These are phyloP conservation scores for Saccostrea cuccullata DNA, from an alignment of 1,140 invertebrate species.

Conservation along the genomic window DNA sequence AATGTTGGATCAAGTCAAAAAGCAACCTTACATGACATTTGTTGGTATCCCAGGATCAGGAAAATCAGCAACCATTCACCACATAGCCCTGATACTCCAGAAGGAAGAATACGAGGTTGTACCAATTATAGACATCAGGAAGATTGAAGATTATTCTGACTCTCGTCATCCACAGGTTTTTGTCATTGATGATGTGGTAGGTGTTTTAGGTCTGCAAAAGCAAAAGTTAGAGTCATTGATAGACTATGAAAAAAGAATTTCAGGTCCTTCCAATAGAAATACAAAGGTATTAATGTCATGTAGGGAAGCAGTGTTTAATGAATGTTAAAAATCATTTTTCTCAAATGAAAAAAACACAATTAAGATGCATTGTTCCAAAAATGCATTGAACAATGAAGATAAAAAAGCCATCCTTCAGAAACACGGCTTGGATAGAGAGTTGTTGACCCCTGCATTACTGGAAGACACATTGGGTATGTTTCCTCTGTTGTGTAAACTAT, in stretches of 20 bases:
- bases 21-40: neutral
- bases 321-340: neutral
- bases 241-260: neutral
- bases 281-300: neutral
- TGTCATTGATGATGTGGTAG: slow-evolving; percentile 19
- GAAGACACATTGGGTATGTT: neutral
- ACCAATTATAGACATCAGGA: neutral
- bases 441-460: neutral
- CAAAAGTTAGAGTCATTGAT: neutral
- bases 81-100: neutral
- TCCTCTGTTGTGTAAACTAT: neutral
- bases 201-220: neutral
- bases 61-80: neutral
- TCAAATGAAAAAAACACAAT: neutral
- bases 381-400: neutral
- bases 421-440: neutral
- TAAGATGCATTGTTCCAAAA: neutral
- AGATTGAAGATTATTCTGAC: neutral
- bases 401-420: neutral
- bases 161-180: neutral
- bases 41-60: neutral
- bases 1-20: neutral
- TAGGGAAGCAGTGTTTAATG: neutral
- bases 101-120: neutral
- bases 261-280: neutral